Base-by-base conservation (phyloP, 2,888 invertebrate genomes). In the Thecophora atra region DNA sequence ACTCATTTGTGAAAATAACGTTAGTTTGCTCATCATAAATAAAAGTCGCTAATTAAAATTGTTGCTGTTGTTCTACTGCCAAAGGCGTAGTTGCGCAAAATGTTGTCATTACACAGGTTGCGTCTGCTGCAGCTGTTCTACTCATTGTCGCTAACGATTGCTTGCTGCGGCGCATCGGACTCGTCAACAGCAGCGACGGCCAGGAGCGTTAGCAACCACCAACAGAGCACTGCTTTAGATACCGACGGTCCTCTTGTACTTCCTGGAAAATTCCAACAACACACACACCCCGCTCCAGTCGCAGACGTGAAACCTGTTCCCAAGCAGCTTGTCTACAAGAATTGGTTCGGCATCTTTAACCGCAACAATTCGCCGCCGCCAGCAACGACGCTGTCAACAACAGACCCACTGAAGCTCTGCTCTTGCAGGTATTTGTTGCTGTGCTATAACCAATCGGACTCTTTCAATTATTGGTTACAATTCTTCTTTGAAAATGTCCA, bases 341-440 rank as follows among this genome's bases (percentile, higher is more conserved):
- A 89, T 82, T 88, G 90, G 83, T 88, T 90, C 79, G 89, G 91
- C 37, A 86, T 90, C 64, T 91, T 91, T 87, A 91, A 91, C 77
- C 90, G 92, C 81, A 88, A 89, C 78, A 83, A 81, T 75, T 78
- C 81, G 73, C 81, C 79, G 72, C 91, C 92, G 74, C 79, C 79
- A 77, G 37, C 69, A n/a, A 54, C 74, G 24, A 56, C 72, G 28
- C 47, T 58, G 8, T 56, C 73, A 64, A 68, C 70, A 72, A 11
- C 78, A 75, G 76, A 77, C 78, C 28, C 73, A 70, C 52, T 74
- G 65, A 75, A 58, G 66, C 82, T 80, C 76, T 83, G 84, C 76
- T 81, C 82, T 77, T 83, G 83, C 84, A 83, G 83, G 83, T 83
- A 24, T 21, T 19, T 3, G n/a, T 21, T 19, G 21, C 21, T 21